Conservation (phyloP, 2,797 vertebrate species). For the Platyrinchus mystaceus region DNA sequence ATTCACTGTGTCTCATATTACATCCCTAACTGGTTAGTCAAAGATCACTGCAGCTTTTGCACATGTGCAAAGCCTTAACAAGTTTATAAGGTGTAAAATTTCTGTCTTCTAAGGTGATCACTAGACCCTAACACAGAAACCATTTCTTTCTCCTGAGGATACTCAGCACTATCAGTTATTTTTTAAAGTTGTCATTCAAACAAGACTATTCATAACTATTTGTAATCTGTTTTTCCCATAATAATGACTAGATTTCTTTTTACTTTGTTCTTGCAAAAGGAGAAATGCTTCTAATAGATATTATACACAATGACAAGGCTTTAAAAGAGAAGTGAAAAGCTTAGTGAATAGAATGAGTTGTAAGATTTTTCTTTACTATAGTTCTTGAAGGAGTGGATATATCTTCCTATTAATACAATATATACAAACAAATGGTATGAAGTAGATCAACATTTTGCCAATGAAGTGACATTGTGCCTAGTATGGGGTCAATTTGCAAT, state of each 20-base stretch:
- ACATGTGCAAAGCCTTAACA: neutral
- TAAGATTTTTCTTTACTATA: neutral
- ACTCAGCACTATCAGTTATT: neutral
- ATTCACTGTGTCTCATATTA: neutral
- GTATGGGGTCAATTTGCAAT: neutral
- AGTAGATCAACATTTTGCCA: neutral
- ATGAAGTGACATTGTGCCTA: neutral
- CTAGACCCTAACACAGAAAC: neutral
- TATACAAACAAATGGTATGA: neutral
- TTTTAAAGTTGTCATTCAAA: neutral
- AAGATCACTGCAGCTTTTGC: neutral
- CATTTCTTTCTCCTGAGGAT: neutral
- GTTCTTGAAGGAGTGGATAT: neutral
- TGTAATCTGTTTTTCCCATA: neutral
- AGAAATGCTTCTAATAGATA: neutral
- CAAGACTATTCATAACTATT: neutral
- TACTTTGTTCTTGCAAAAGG: neutral
- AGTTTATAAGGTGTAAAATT: neutral
- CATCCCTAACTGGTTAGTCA: neutral
- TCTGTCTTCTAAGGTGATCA: neutral
- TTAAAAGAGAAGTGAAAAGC: neutral
- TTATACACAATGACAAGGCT: neutral
- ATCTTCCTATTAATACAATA: neutral
- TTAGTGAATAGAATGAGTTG: neutral
- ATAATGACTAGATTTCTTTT: neutral